Evolutionary conservation across 2,797 vertebrate species (phyloP).

Genomic region (Hybognathus amarus): DNA sequence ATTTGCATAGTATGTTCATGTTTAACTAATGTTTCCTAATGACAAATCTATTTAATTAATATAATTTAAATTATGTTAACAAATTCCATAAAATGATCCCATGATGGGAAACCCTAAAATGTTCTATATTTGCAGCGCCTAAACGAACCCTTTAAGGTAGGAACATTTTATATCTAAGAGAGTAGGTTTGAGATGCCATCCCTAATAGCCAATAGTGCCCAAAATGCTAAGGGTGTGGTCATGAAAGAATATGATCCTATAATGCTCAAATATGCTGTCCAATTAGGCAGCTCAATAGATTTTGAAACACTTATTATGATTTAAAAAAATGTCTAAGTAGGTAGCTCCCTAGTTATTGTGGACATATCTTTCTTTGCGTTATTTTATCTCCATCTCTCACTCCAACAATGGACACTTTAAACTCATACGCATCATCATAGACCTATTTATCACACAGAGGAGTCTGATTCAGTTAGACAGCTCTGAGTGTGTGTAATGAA

Average conservation of each 20-base stretch:
- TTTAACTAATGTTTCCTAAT: no score
- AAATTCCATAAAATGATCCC: not conserved
- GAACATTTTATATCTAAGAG: not conserved
- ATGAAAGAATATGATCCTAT: not conserved
- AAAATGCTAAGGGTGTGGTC: not conserved
- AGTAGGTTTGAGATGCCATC: not conserved
- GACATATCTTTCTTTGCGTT: not conserved
- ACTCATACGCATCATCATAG: constrained; percentile 19
- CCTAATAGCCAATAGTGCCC: not conserved
- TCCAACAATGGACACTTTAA: not conserved
- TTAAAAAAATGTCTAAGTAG: not conserved
- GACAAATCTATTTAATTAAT: no score
- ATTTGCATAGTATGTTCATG: no score
- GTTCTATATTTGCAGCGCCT: not conserved
- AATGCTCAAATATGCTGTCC: not conserved
- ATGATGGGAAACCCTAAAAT: not conserved
- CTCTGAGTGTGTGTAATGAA: constrained; percentile 25
- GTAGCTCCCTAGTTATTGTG: not conserved
- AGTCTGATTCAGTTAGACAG: constrained; percentile 20
- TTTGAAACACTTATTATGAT: not conserved
- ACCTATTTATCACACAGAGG: constrained; percentile 2
- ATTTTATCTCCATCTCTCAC: not conserved
- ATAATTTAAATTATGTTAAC: no score
- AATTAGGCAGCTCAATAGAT: not conserved
- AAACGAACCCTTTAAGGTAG: no score